Base-by-base conservation (phyloP, 2,888 invertebrate genomes). In the Xanthia togata region DNA sequence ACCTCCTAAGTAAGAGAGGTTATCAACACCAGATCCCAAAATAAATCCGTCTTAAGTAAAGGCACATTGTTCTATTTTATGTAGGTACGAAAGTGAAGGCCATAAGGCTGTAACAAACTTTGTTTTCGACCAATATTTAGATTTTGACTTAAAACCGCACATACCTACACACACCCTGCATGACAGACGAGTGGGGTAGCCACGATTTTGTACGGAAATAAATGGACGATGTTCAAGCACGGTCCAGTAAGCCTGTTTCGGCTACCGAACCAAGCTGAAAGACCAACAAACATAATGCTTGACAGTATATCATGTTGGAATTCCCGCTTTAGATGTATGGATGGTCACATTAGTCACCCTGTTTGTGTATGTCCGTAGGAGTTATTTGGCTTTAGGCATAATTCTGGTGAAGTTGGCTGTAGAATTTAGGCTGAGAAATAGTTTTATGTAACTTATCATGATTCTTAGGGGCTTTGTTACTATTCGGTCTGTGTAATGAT, bases 141-240 rank as follows among this genome's bases (percentile, higher is more conserved):
- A 69, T 77, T 75, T 71, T 31, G 50, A 44, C 69, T 81, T 69
- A 41, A 60, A 67, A 70, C 85, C 69, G 35, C 53, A 80, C 12
- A 55, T 47, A 65, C 20, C 78, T 47, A 82, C 14, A 35, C 35
- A 77, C 26, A 76, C 20, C 47, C 59, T 12, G 35, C 44, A 67
- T 85, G 82, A 85, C 62, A 57, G 82, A 83, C 72, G 85, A 47
- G 63, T 74, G 44, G 72, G 73, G 71, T 74, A 53, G 59, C 83
- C 74, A 85, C 82, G 82, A 82, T 74, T 83, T 85, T 75, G 38
- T 74, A 57, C 60, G 77, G 59, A 72, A 74, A 83, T 70, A 74
- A 82, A 83, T 83, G 74, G 78, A 73, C 74, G 63, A 59, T 74
- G 71, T 81, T 62, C 73, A 41, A 62, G 57, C 60, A 53, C 38